These are phyloP conservation scores for Cnemophilus loriae DNA, from an alignment of 2,113 vertebrate species.

Conservation along the genomic window DNA sequence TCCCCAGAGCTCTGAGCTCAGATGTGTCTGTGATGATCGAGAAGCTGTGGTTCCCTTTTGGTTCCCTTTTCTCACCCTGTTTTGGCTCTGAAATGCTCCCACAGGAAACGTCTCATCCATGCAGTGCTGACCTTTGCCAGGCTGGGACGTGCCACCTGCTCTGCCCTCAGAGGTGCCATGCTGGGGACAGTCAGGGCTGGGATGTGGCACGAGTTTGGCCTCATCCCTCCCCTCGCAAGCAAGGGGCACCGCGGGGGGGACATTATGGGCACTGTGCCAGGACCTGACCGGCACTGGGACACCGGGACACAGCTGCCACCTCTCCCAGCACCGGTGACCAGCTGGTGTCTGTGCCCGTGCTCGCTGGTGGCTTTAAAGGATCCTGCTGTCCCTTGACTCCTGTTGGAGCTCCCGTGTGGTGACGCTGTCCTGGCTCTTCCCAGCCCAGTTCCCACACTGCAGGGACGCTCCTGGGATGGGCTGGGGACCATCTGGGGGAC, in stretches of 20 bases:
- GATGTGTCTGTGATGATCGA: accelerated
- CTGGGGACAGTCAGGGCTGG: background rate
- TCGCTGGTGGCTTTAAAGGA: background rate
- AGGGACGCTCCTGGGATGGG: accelerated
- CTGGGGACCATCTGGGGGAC: background rate
- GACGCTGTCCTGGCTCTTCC: background rate
- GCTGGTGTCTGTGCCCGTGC: background rate
- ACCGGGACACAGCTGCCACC: background rate
- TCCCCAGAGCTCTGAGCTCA: background rate
- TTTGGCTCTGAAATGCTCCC: background rate
- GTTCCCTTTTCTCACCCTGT: background rate
- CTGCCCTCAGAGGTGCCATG: accelerated
- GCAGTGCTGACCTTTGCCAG: background rate
- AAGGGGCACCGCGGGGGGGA: accelerated
- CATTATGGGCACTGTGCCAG: background rate
- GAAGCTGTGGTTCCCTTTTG: background rate
- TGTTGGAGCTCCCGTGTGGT: background rate
- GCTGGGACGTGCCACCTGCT: background rate
- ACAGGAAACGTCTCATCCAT: accelerated
- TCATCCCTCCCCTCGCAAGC: background rate
- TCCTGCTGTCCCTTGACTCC: background rate
- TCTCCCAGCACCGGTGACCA: background rate
- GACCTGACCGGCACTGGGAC: accelerated
- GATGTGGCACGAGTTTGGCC: background rate
- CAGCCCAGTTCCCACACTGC: background rate